Base-by-base conservation (phyloP, 92 coral and sea anemone genomes). In the Palythoa heliodiscus region DNA sequence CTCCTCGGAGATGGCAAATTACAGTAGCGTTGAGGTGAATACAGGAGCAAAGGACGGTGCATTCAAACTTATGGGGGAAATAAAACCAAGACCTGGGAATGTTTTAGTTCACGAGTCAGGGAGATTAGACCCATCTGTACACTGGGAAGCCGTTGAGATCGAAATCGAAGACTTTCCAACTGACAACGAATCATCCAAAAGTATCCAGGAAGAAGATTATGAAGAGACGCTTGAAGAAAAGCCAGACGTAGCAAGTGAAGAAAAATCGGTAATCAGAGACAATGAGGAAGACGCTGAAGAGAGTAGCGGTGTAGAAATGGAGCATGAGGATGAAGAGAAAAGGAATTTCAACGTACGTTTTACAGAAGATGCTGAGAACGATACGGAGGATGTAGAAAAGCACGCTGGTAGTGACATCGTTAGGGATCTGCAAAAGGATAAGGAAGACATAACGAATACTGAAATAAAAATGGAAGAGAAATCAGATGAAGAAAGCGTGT, bases 131-230 rank as follows among this genome's bases (percentile, higher is more conserved):
- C 52, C 72, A 53, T 50, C 47, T 17, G 58, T 80, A 24, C 84
- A 29, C 14, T 80, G 84, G 84, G 73, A 80, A 43, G 84, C 55
- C 12, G 84, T 80, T 64, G 57, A 80, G 25, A 54, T 80, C 22
- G 84, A 80, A 43, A 80, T 80, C 64, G 84, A 52, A 47, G 74
- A 80, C 37, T 60, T 64, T 15, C 39, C 70, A 5, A 17, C 43
- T 20, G 73, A 80, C 40, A 70, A 25, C 22, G 84, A 66, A 43
- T 3, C 40, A 3, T 14, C 54, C n/a, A 53, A 47, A 16, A 17
- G 14, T 22, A 15, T 2, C 37, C 58, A 6, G 24, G 74, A 15
- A 53, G 25, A 10, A 80, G 74, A 48, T 4, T 3, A 47, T 43
- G 43, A 66, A 23, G 15, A 16, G n/a, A 53, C 6, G 2, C 11